Evolutionary conservation across 2,888 invertebrate genomes (phyloP).

Genomic region (Lasioglossum morio): DNA sequence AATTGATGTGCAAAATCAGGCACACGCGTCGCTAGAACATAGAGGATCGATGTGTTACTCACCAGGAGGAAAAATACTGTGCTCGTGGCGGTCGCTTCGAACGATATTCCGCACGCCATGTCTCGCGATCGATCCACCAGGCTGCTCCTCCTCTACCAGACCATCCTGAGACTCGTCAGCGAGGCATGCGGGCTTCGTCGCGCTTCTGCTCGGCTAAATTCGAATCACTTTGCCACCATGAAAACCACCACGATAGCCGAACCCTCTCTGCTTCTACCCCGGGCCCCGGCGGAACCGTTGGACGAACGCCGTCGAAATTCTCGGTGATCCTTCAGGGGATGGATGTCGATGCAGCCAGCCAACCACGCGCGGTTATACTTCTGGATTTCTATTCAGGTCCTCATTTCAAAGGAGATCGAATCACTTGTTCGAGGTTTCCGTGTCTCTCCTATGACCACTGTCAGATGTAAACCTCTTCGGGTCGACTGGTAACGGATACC

Average conservation of each 20-base stretch:
- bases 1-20: conserved; percentile 13
- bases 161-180: conserved; percentile 74
- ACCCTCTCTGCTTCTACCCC: not conserved
- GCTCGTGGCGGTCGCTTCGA: conserved; percentile 80
- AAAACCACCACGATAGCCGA: conserved; percentile 44
- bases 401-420: not conserved
- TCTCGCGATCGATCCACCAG: conserved; percentile 72
- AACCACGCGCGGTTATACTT: not conserved
- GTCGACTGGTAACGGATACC: conserved; percentile 12
- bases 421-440: not conserved
- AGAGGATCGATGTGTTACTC: conserved; percentile 52
- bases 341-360: not conserved
- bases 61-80: conserved; percentile 82
- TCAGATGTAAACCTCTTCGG: conserved; percentile 3
- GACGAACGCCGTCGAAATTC: not conserved
- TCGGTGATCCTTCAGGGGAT: not conserved
- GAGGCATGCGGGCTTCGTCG: conserved; percentile 60
- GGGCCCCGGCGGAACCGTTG: not conserved
- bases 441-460: not conserved
- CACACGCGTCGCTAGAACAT: not conserved
- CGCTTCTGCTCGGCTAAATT: conserved; percentile 39
- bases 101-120: conserved; percentile 81
- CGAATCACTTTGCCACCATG: conserved; percentile 54
- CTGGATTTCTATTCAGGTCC: not conserved
- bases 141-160: conserved; percentile 74